A percentile compares a stretch with the other conserved stretches of the same genome.
These are phyloP conservation scores for Cyphomyrus discorhynchus DNA, from an alignment of 2,113 vertebrate species.

Conservation along the genomic window DNA sequence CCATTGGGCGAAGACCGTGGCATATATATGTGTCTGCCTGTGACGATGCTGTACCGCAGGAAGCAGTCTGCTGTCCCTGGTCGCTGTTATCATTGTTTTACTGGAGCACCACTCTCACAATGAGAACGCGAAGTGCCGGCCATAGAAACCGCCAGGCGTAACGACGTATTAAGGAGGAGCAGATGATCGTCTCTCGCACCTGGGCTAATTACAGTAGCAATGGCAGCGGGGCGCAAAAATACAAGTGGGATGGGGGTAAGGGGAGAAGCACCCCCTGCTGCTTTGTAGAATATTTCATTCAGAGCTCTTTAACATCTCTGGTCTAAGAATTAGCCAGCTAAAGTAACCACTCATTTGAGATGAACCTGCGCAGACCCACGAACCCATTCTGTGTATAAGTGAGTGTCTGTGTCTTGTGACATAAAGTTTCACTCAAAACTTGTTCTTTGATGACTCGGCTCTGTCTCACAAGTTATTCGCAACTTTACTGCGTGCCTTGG, in stretches of 20 bases:
- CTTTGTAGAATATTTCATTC: neutral
- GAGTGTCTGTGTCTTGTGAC: neutral
- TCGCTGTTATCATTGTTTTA: slow-evolving; percentile 3
- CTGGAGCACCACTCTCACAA: neutral
- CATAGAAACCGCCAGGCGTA: slow-evolving; percentile 12
- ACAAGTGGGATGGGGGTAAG: neutral
- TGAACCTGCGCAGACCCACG: neutral
- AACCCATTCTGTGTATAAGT: neutral
- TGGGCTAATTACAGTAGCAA: slow-evolving; percentile 21
- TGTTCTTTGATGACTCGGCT: neutral
- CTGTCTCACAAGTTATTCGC: neutral
- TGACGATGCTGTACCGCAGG: neutral
- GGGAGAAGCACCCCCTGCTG: neutral
- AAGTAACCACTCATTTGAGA: neutral
- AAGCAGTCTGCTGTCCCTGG: neutral
- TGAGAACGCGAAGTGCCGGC: slow-evolving; percentile 1
- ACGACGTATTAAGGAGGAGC: slow-evolving; percentile 21
- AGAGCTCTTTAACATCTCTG: neutral
- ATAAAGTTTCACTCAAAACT: neutral
- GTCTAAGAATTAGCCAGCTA: neutral
- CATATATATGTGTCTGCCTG: neutral
- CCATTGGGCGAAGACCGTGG: neutral
- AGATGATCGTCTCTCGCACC: slow-evolving; percentile 17
- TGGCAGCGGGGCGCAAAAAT: neutral
- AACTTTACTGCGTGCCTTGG: neutral